Percentiles rank a stretch among this genome's conserved stretches.
Evolutionary conservation across 2,797 vertebrate species (phyloP).

Genomic region (Merluccius polli): DNA sequence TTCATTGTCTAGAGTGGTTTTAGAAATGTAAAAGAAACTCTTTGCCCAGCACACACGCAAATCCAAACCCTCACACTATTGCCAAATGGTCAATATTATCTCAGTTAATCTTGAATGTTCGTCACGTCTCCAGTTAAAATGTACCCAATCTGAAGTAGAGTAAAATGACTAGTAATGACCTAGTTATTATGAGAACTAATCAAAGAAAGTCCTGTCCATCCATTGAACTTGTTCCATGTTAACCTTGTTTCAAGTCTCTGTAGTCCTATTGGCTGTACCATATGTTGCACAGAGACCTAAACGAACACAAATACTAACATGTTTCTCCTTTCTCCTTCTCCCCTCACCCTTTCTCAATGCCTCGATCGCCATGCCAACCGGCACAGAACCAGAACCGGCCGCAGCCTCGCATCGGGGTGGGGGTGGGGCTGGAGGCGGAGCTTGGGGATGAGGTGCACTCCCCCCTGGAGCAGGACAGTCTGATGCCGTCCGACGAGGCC

Average conservation of each 20-base stretch:
- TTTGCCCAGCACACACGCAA: not conserved
- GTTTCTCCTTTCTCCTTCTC: not conserved
- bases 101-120: not conserved
- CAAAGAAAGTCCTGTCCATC: not conserved
- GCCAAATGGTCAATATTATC: not conserved
- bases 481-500: constrained; percentile 92
- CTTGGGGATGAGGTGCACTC: constrained; percentile 78
- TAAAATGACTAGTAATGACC: not conserved
- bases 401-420: constrained; percentile 58
- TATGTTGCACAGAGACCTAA: not conserved
- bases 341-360: not conserved
- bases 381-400: constrained; percentile 77
- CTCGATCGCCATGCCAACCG: constrained; percentile 10
- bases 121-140: not conserved
- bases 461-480: constrained; percentile 89
- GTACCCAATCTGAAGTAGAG: not conserved
- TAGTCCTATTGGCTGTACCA: not conserved
- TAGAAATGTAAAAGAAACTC: not conserved
- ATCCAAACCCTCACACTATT: not conserved
- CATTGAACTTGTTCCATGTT: not conserved
- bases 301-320: not conserved
- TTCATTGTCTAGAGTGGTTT: not conserved
- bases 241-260: not conserved
- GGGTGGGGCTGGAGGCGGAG: constrained; percentile 67
- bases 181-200: not conserved